These are phyloP conservation scores for Motacilla alba DNA, from an alignment of 2,113 vertebrate species.

Conservation along the genomic window DNA sequence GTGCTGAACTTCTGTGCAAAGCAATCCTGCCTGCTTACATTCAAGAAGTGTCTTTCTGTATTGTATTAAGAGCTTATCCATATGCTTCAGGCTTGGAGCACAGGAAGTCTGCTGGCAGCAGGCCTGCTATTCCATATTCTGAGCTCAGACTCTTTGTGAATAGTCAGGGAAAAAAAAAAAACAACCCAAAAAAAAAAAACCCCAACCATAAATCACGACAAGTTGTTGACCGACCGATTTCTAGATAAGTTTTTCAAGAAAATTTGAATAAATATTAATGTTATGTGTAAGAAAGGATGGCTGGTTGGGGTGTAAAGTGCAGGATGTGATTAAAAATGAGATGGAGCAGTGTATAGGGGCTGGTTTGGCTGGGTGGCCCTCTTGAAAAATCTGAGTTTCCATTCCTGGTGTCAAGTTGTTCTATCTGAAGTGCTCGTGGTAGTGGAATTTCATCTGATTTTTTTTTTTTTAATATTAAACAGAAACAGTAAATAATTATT, in stretches of 20 bases:
- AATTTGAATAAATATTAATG: background rate
- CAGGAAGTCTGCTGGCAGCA: constrained; percentile 37
- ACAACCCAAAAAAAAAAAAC: too few species aligned
- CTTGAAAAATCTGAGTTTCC: background rate
- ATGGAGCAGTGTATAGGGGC: background rate
- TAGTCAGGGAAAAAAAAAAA: background rate
- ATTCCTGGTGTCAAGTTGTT: background rate
- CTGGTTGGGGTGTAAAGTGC: background rate
- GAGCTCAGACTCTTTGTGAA: background rate
- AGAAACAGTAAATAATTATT: background rate
- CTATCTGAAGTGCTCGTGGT: background rate
- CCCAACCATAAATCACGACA: background rate
- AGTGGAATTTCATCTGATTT: background rate
- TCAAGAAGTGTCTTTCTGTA: background rate
- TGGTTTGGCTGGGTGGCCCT: background rate
- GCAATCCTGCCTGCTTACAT: background rate
- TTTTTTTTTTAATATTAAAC: background rate
- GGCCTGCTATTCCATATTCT: background rate
- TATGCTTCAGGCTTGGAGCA: background rate
- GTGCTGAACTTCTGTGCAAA: background rate
- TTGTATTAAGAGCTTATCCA: constrained; percentile 36
- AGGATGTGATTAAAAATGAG: background rate
- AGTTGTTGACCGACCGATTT: background rate
- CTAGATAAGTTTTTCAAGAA: background rate
- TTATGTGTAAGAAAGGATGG: background rate